Base-by-base conservation (phyloP, 1,140 invertebrate species). In the Caenorhabditis remanei region DNA sequence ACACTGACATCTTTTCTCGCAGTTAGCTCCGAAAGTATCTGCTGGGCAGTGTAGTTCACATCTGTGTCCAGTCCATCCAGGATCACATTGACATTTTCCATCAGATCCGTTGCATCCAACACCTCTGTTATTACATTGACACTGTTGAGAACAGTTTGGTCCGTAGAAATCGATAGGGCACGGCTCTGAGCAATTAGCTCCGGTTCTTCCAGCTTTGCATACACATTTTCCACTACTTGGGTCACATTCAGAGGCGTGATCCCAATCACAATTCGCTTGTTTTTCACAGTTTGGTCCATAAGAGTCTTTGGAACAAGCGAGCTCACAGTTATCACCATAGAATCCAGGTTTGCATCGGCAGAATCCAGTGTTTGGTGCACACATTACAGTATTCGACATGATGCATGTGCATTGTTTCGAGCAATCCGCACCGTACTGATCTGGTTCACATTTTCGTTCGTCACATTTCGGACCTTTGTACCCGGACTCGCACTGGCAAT, bases 161-260 rank as follows among this genome's bases (percentile, higher is more conserved):
- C 94, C 94, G 88, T 92, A 94, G 13, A 71, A 90, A 3, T 92
- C 93, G 53, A 90, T 87, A 5, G 92, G 91, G 89, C 94, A 94
- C 24, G 89, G 93, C 93, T 97, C 97, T 85, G 94, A 93, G 61
- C 96, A 96, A 13, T 65, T 85, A 4, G 46, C 32, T 71, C 91
- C 91, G 32, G 56, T 90, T 50, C 67, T 90, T 46, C 91, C 91
- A 0, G 94, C 94, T 5, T 96, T 96, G 92, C 97, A 98, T n/a
- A 96, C 94, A 93, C 97, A 98, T 50, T 95, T 94, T 1, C 97
- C 97, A 56, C 95, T 96, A 84, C 95, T 94, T 0, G 95, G 94
- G 92, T 97, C 96, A 92, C 97, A 98, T 3, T 87, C 85, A 16
- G 90, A 88, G 11, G 90, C 88, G 21, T 85, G 82, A 48, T 84